These are phyloP conservation scores for Lithobius niger DNA, from an alignment of 1,140 invertebrate genomes.

Conservation along the genomic window DNA sequence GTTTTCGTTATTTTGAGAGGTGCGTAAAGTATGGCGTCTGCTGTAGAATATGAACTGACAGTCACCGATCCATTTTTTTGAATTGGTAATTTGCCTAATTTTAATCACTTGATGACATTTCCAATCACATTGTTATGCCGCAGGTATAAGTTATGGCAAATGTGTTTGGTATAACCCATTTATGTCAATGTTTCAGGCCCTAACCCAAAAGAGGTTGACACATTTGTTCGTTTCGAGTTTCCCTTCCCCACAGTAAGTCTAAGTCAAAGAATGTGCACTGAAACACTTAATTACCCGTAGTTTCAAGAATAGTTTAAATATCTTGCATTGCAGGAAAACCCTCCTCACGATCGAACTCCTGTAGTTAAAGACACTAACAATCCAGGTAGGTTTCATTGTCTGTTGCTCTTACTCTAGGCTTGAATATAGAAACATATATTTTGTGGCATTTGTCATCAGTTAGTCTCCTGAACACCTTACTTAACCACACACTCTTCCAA, in stretches of 20 bases:
- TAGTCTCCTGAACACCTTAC: no score
- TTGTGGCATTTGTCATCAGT: no score
- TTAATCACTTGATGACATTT: neutral
- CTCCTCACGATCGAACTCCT: no score
- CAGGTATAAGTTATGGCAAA: neutral
- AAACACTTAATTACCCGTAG: no score
- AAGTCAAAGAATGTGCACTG: no score
- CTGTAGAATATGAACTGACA: neutral
- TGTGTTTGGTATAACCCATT: conserved; percentile 9
- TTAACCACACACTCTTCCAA: no score
- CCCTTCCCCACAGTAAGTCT: conserved; percentile 71
- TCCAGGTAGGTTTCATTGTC: no score
- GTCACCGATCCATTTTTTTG: neutral
- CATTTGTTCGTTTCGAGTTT: conserved; percentile 87
- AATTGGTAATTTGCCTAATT: neutral
- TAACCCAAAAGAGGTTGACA: conserved; percentile 79
- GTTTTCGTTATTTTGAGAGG: neutral
- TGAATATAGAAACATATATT: no score
- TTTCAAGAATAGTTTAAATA: no score
- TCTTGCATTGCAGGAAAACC: no score
- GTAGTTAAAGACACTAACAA: no score
- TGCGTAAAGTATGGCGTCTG: neutral
- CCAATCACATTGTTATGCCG: neutral
- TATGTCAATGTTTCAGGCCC: conserved; percentile 40
- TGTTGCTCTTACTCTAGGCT: no score